Evolutionary conservation across 2,113 vertebrate genomes (phyloP), one percentile per base, ranked within the genome.

Genomic region (Cyprinodon brontotheroides): DNA sequence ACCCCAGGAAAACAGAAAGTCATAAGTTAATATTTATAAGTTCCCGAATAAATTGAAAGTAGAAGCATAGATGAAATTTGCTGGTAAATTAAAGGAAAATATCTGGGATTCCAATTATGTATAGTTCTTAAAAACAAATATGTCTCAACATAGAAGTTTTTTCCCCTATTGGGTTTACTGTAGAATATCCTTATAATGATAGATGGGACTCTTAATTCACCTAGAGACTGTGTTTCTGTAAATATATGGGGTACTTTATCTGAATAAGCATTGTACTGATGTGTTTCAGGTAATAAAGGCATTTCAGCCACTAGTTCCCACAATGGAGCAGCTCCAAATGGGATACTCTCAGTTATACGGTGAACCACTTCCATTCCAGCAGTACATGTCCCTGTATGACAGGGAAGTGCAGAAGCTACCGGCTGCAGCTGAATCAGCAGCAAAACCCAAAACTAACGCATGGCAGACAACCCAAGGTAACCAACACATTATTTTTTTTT

Each of bases 301-400:
- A 9, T 75, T 78, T 70, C 76, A 88, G 20, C 15, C 74, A 36
- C 81, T 12, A 2, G 22, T 38, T 48, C 76, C 78, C 3, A 88
- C 89, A 1, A 86, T 93, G 79, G 70, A 62, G 3, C 74, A 87
- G 67, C 86, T 94, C n/a, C 78, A 90, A 65, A 70, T 66, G 22
- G 70, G 64, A 79, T 93, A 91, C 48, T 65, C 67, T 0, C 41
- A 73, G 1, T 62, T 40, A 6, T 93, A 81, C 81, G 78, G 75
- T 0, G 75, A 88, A 20, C 11, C 43, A 5, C 57, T 93, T 43
- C 93, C 94, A 6, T 43, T 91, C 7, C 3, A 8, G 4, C 75
- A 83, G 53, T 92, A 92, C 67, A 86, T 79, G 85, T 91, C 93
- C 1, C 62, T 94, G 45, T 92, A 93, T 22, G 72, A 92, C 68